Conservation (phyloP, 2,888 invertebrate genomes). For the Clistopyga incitator region DNA sequence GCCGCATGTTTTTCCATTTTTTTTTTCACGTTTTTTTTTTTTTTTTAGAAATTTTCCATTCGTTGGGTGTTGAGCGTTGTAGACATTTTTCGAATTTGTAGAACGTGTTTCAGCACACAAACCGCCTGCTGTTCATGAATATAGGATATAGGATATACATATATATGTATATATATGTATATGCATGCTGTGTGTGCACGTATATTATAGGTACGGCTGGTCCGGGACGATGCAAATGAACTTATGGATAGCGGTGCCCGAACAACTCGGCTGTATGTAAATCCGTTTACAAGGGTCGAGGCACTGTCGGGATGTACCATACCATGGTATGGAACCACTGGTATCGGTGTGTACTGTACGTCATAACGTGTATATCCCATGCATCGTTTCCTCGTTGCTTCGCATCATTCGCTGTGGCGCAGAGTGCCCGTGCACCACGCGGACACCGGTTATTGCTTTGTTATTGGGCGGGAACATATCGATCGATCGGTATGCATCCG, state of each 20-base stretch:
- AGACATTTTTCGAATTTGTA: constrained; percentile 33
- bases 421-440: constrained; percentile 48
- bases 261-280: constrained; percentile 69
- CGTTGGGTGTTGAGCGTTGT: not conserved
- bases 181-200: constrained; percentile 15
- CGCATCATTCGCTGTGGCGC: constrained; percentile 55
- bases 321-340: constrained; percentile 10
- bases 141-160: not conserved
- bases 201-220: constrained; percentile 45
- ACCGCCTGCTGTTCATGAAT: constrained; percentile 28
- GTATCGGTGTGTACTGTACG: constrained; percentile 39
- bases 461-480: constrained; percentile 67
- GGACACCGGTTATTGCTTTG: constrained; percentile 67
- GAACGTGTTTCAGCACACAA: constrained; percentile 42
- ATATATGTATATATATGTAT: not conserved
- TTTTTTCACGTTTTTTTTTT: constrained; percentile 43
- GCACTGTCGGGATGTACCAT: constrained; percentile 62
- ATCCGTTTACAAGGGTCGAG: constrained; percentile 69
- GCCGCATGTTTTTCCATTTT: constrained; percentile 23
- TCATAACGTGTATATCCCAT: constrained; percentile 65
- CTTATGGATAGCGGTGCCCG: constrained; percentile 67
- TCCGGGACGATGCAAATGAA: constrained; percentile 66
- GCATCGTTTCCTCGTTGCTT: constrained; percentile 66
- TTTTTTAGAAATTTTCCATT: constrained; percentile 19
- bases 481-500: constrained; percentile 62